A percentile compares a stretch with the other conserved stretches of the same genome.
These are phyloP conservation scores for Marronus borbonicus DNA, from an alignment of 2,888 invertebrate species.

Conservation along the genomic window DNA sequence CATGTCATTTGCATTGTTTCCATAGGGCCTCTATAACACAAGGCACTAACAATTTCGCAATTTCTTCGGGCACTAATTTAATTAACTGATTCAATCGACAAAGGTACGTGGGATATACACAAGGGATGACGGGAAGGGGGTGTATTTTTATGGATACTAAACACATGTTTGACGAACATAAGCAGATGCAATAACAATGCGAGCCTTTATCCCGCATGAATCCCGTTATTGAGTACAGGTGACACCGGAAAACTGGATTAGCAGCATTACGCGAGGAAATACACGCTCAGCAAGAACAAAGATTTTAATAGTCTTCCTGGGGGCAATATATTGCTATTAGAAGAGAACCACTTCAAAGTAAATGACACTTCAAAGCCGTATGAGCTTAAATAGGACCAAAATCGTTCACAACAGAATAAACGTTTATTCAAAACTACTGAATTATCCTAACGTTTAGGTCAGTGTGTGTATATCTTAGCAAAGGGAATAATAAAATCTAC, in stretches of 20 bases:
- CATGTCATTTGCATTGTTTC: background rate
- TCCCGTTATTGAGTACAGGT: conserved; percentile 17
- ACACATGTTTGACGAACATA: background rate
- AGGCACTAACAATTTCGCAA: background rate
- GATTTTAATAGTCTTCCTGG: conserved; percentile 39
- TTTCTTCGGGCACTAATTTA: conserved; percentile 2
- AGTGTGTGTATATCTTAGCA: too few relatives aligned
- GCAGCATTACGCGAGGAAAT: too few relatives aligned
- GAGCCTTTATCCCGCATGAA: background rate
- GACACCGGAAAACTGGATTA: conserved; percentile 17
- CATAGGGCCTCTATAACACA: background rate
- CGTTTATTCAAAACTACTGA: conserved; percentile 25
- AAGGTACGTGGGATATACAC: too few relatives aligned
- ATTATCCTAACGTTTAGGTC: conserved; percentile 6
- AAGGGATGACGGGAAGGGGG: too few relatives aligned
- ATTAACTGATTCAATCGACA: conserved; percentile 6
- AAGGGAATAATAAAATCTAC: too few relatives aligned
- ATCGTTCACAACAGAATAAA: conserved; percentile 7
- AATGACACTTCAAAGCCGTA: conserved; percentile 41
- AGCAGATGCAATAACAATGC: background rate
- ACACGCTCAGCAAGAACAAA: background rate
- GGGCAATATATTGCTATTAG: conserved; percentile 41
- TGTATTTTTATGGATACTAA: too few relatives aligned
- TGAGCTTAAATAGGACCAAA: background rate
- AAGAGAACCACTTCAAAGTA: conserved; percentile 46